Evolutionary conservation across 2,888 invertebrate species (phyloP).

Genomic region (Lasioglossum calceatum): DNA sequence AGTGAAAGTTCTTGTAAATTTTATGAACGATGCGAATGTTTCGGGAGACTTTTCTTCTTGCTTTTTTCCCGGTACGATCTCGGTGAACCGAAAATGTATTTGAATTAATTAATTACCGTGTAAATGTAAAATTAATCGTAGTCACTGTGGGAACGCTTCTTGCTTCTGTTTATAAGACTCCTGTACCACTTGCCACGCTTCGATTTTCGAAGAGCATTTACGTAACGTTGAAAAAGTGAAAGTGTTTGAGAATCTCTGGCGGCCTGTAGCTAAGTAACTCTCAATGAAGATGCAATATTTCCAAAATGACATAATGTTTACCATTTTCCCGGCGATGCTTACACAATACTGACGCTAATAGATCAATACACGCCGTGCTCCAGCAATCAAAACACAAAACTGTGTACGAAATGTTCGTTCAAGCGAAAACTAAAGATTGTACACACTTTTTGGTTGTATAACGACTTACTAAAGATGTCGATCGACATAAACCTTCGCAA

Average conservation of each 20-base stretch:
- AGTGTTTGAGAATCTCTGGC: neutral
- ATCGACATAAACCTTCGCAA: neutral
- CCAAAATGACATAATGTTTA: slow-evolving; percentile 12
- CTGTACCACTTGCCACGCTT: neutral
- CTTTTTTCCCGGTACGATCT: neutral
- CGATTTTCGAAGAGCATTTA: neutral
- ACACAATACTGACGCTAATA: neutral
- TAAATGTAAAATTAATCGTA: neutral
- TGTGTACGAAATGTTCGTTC: neutral
- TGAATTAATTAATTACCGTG: neutral
- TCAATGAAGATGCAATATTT: neutral
- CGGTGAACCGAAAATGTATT: neutral
- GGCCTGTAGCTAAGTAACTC: neutral
- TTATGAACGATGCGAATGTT: neutral
- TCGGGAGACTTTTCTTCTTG: neutral
- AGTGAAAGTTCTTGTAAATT: neutral
- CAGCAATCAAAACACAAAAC: neutral
- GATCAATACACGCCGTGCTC: neutral
- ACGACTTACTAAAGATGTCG: neutral
- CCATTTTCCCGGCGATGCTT: neutral
- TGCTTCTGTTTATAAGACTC: neutral
- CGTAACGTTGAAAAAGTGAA: slow-evolving; percentile 17
- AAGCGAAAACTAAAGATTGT: neutral
- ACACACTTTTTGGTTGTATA: neutral
- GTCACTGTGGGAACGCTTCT: neutral